Base-by-base conservation (phyloP, 2,888 invertebrate species). In the Clitarchus hookeri region DNA sequence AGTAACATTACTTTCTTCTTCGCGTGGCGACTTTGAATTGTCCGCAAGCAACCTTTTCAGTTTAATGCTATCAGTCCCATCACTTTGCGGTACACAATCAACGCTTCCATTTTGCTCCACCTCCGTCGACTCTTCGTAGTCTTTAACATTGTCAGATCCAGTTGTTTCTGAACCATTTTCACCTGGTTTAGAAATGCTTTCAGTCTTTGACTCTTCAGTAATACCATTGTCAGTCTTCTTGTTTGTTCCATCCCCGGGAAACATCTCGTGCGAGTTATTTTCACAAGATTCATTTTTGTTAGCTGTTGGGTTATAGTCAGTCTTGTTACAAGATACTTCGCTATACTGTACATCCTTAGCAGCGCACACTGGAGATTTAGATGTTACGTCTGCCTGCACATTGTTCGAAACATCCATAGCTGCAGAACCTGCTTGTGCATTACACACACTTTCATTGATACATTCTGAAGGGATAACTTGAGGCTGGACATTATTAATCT, bases 311-410 rank as follows among this genome's bases (percentile, higher is more conserved):
- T 48, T 26, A 23, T 26, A 26, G 48, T n/a, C 44, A 44, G 82
- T 48, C 80, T 85, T 53, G 36, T 88, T 36, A 36, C 2, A 36
- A 36, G 36, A 36, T 36, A 36, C 36, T 36, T 36, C 36, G 84
- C 86, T 87, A 27, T 88, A 77, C 77, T 88, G 88, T 44, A 88
- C 85, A 26, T 65, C 79, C n/a, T 86, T 84, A 26, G 87, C 84
- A 80, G 87, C 86, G 44, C 48, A 54, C 25, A 86, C 65, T 65
- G 65, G 65, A n/a, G 65, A 16, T n/a, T 65, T 19, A 8, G 2
- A 65, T 19, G n/a, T 65, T 65, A n/a, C 23, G n/a, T n/a, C 65
- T n/a, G n/a, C n/a, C 65, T 65, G 65, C 23, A 65, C 65, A 65
- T n/a, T 65, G 65, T 65, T 65, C 16, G 65, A 19, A 65, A 65